Base-by-base conservation (phyloP, 2,888 invertebrate species). In the Beris chalybata region DNA sequence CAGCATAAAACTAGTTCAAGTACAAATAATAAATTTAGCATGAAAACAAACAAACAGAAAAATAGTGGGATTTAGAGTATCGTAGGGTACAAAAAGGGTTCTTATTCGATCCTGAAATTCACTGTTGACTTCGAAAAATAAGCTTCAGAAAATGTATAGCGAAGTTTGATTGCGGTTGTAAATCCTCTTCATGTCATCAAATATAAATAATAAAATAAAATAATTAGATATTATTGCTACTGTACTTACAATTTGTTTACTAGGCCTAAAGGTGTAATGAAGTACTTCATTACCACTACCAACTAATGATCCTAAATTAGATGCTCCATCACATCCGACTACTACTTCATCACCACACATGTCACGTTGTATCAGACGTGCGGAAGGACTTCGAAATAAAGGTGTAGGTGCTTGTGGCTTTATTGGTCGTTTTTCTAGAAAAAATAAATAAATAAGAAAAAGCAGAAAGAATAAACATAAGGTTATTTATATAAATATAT, bases 161-260 rank as follows among this genome's bases (percentile, higher is more conserved):
- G 48, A 48, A 48, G 3, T 6, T 48, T 5, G 48, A 5, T 9
- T 38, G 38, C 5, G 38, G 3, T 38, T 9, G 1, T 48, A 48
- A 48, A 48, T 48, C 48, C 22, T 5, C 22, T 9, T 7, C 48
- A 22, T 48, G 5, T 38, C 38, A 31, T 57, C 57, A 22, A 15
- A 57, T 57, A 15, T 57, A 15, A 15, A n/a, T 43, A 44, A 5
- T 22, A 38, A 38, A 15, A 29, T 7, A 57, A 44, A 6, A 57
- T 15, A 29, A 12, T 32, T n/a, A 43, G 38, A 38, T 38, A 38
- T 38, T 38, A 38, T 38, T 38, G 38, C 5, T 22, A 15, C 12
- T n/a, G 54, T 76, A 81, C 81, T 81, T 75, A 81, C 81, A 74
- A 81, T 80, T 77, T 81, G 81, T 75, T 81, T 81, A 73, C 79